Conservation (phyloP, 2,888 invertebrate genomes). For the Dimorphilus gyrociliatus region DNA sequence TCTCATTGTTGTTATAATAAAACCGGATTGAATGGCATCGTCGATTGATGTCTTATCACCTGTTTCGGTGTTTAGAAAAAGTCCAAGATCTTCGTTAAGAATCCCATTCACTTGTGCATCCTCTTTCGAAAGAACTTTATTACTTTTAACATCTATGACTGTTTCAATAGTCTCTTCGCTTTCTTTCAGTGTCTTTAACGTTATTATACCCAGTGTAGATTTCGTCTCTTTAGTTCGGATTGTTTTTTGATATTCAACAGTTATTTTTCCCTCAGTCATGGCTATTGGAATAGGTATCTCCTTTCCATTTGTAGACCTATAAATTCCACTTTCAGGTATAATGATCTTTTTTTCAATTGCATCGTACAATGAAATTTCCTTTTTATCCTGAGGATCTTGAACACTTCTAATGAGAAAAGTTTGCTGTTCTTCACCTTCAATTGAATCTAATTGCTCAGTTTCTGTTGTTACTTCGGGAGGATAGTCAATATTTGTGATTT, state of each 20-base stretch:
- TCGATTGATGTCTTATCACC: slow-evolving; percentile 17
- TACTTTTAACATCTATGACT: slow-evolving; percentile 13
- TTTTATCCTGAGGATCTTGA: slow-evolving; percentile 15
- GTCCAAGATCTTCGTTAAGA: slow-evolving; percentile 12
- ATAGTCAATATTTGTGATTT: slow-evolving; percentile 4
- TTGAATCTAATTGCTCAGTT: slow-evolving; percentile 21
- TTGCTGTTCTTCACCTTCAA: slow-evolving; percentile 25
- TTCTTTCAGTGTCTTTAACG: slow-evolving; percentile 15
- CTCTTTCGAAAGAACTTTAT: slow-evolving; percentile 13
- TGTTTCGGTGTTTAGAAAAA: slow-evolving; percentile 16
- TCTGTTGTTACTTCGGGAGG: slow-evolving; percentile 13
- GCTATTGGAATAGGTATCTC: slow-evolving; percentile 17
- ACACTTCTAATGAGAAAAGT: slow-evolving; percentile 22
- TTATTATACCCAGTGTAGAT: slow-evolving; percentile 22
- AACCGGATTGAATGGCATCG: slow-evolving; percentile 23
- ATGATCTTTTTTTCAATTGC: slow-evolving; percentile 23
- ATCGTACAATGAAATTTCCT: slow-evolving; percentile 18
- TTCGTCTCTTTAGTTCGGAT: slow-evolving; percentile 23
- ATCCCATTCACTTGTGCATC: slow-evolving; percentile 18
- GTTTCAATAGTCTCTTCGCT: slow-evolving; percentile 14
- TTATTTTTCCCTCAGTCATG: slow-evolving; percentile 21
- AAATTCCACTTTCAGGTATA: slow-evolving; percentile 15
- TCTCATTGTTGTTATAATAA: slow-evolving; percentile 14
- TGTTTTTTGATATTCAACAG: slow-evolving; percentile 21
- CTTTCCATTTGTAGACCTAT: slow-evolving; percentile 16